Conservation (phyloP, 2,113 vertebrate genomes). For the Marmota flaviventris region DNA sequence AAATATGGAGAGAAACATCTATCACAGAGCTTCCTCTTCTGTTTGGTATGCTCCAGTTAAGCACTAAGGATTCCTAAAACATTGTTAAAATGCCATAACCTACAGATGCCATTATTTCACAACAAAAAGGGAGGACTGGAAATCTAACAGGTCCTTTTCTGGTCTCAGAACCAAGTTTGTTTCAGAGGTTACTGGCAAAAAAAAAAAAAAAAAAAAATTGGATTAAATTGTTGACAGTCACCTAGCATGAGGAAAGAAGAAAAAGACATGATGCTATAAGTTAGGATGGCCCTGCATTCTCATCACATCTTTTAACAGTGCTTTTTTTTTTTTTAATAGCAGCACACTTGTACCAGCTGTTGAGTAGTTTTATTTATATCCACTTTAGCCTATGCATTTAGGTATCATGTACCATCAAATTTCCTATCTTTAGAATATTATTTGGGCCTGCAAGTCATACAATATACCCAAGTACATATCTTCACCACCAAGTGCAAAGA, state of each 20-base stretch:
- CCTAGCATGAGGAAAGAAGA: background rate
- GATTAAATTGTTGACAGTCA: slow-evolving; percentile 36
- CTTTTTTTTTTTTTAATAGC: slow-evolving; percentile 50
- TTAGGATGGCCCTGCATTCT: slow-evolving; percentile 33
- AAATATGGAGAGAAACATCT: background rate
- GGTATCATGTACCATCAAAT: slow-evolving; percentile 30
- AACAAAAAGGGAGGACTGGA: slow-evolving; percentile 26
- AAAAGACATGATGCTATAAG: background rate
- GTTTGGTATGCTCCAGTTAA: slow-evolving; percentile 19
- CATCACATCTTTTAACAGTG: slow-evolving; percentile 26
- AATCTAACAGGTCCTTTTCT: background rate
- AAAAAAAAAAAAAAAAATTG: slow-evolving; percentile 27
- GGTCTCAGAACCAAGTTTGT: slow-evolving; percentile 44
- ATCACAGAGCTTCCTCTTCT: slow-evolving; percentile 29
- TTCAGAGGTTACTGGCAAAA: slow-evolving; percentile 36
- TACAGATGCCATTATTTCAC: slow-evolving; percentile 53
- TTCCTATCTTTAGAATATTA: slow-evolving; percentile 74
- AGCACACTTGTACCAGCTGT: slow-evolving; percentile 69
- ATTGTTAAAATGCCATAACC: background rate
- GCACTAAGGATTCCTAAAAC: slow-evolving; percentile 30
- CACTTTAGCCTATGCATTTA: slow-evolving; percentile 61
- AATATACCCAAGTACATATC: slow-evolving; percentile 42
- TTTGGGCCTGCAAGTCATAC: slow-evolving; percentile 47
- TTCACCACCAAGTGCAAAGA: slow-evolving; percentile 61
- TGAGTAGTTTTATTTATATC: slow-evolving; percentile 64